A percentile compares a stretch with the other conserved stretches of the same genome.
phyloP scores from a whole-genome alignment of 64 coral and sea anemone species.

The Montipora efflorescens region DNA sequence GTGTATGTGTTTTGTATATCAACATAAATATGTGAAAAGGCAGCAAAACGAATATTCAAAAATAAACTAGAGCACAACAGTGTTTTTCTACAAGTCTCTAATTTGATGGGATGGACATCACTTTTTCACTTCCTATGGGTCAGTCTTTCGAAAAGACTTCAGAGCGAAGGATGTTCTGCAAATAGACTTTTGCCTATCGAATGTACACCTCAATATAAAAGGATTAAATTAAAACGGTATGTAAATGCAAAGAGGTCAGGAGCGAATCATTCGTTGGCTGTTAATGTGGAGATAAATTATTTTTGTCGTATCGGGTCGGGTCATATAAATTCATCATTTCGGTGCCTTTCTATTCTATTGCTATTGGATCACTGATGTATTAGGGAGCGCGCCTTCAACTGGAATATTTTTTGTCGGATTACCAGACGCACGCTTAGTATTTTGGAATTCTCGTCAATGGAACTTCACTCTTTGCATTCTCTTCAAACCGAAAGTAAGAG shows the following conservation, averaged over 20 bases:
- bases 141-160: background rate
- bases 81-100: too few species aligned
- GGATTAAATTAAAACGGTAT: background rate
- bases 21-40: too few species aligned
- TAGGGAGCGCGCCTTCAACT: background rate
- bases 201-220: background rate
- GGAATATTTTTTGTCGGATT: background rate
- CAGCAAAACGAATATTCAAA: too few species aligned
- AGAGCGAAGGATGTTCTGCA: background rate
- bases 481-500: background rate
- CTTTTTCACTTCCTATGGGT: background rate
- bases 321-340: background rate
- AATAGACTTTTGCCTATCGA: background rate
- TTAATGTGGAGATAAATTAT: background rate
- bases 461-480: background rate
- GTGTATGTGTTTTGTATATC: background rate
- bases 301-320: background rate
- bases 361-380: background rate
- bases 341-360: background rate
- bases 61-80: too few species aligned
- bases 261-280: background rate
- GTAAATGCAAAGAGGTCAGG: background rate
- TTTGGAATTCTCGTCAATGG: background rate
- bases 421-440: background rate
- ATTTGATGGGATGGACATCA: too few species aligned